Evolutionary conservation across 2,113 vertebrate genomes (phyloP).

Genomic region (Spea multiplicata): DNA sequence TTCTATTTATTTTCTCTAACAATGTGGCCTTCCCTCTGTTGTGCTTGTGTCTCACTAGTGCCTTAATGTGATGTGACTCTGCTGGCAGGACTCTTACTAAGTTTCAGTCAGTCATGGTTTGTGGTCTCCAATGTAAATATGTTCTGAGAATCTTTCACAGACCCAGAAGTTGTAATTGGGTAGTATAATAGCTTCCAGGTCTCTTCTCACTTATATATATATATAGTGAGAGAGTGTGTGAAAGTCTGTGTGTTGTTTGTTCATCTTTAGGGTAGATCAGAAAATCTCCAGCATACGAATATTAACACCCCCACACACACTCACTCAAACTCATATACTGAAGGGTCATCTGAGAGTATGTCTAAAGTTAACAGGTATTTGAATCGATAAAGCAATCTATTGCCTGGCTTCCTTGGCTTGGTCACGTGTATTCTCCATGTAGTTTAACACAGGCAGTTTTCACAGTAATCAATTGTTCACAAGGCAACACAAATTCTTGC

Average conservation of each 20-base stretch:
- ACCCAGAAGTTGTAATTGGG: too few species aligned
- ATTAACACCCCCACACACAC: too few species aligned
- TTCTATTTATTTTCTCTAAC: neutral
- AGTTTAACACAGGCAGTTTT: too few species aligned
- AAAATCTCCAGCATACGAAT: too few species aligned
- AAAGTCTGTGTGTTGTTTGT: too few species aligned
- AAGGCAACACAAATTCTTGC: too few species aligned
- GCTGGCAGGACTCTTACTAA: neutral
- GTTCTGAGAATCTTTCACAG: too few species aligned
- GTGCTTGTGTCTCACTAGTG: neutral
- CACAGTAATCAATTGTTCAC: too few species aligned
- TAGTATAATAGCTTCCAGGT: too few species aligned
- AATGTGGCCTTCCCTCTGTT: neutral
- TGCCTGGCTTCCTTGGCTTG: slow-evolving; percentile 2
- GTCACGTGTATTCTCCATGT: neutral
- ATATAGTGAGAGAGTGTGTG: too few species aligned
- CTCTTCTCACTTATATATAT: too few species aligned
- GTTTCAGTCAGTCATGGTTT: neutral
- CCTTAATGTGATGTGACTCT: neutral
- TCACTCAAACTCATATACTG: neutral
- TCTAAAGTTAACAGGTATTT: neutral
- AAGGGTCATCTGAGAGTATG: neutral
- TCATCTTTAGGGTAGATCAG: too few species aligned
- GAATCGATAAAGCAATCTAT: neutral
- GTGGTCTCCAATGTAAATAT: neutral